phyloP scores from a whole-genome alignment of 2,888 invertebrate species.

The Caenorhabditis becei region DNA sequence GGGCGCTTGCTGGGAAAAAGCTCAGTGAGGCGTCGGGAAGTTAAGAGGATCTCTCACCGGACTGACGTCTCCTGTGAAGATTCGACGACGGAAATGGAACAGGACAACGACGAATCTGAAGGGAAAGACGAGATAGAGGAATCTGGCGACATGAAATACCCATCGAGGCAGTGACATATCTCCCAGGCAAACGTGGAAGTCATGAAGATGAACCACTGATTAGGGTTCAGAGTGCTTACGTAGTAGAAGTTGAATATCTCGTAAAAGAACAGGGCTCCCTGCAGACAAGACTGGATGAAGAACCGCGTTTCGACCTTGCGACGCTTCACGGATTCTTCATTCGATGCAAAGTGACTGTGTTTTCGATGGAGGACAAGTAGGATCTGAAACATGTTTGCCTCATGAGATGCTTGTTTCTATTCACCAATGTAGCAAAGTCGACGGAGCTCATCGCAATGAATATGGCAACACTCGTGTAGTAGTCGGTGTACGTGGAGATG shows the following conservation, averaged over 20 bases:
- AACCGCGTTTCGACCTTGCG: slow-evolving; percentile 64
- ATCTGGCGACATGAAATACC: slow-evolving; percentile 24
- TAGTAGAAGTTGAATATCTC: slow-evolving; percentile 69
- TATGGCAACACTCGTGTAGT: slow-evolving; percentile 62
- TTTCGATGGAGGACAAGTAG: slow-evolving; percentile 44
- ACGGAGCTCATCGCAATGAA: slow-evolving; percentile 57
- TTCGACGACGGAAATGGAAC: slow-evolving; percentile 63
- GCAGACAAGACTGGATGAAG: slow-evolving; percentile 65
- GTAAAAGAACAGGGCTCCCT: slow-evolving; percentile 68
- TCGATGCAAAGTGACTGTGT: slow-evolving; percentile 49
- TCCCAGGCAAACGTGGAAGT: slow-evolving; percentile 69
- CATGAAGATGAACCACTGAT: slow-evolving; percentile 62
- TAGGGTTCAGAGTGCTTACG: slow-evolving; percentile 53
- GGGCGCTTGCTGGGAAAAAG: slow-evolving; percentile 16
- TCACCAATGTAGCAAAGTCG: slow-evolving; percentile 62
- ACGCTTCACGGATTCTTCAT: slow-evolving; percentile 27
- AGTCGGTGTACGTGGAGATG: slow-evolving; percentile 68
- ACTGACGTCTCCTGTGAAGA: slow-evolving; percentile 28
- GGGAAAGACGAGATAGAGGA: neutral
- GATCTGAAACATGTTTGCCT: too few relatives aligned
- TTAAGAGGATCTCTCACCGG: slow-evolving; percentile 19
- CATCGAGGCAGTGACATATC: slow-evolving; percentile 67
- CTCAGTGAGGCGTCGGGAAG: slow-evolving; percentile 7
- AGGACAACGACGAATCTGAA: slow-evolving; percentile 64
- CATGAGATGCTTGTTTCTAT: neutral